Percentiles rank a stretch among this genome's conserved stretches.
Conservation (phyloP, 2,113 vertebrate genomes). For the Ptychochromis oligacanthus region DNA sequence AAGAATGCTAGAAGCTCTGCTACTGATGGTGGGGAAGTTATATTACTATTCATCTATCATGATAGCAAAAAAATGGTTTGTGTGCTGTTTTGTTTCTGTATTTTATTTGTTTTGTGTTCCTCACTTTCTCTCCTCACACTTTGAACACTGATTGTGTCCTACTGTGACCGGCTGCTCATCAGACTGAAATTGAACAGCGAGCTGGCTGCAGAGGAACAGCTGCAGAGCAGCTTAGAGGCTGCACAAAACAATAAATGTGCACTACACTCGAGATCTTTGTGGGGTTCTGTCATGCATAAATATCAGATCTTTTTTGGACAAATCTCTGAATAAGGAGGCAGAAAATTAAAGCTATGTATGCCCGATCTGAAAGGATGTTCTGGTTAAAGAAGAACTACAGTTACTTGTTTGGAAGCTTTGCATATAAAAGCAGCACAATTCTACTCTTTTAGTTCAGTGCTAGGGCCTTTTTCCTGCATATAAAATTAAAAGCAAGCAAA, state of each 20-base stretch:
- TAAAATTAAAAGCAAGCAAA: neutral
- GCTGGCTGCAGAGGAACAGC: neutral
- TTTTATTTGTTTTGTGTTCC: neutral
- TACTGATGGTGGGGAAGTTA: too few relatives aligned
- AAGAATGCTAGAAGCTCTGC: too few relatives aligned
- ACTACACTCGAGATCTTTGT: neutral
- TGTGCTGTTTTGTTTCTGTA: neutral
- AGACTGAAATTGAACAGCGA: neutral
- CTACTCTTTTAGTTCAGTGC: neutral
- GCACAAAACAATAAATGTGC: conserved; percentile 21
- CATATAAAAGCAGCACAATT: conserved; percentile 12
- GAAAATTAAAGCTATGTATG: neutral
- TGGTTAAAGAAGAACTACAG: neutral
- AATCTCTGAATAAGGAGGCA: neutral
- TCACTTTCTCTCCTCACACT: neutral
- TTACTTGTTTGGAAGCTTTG: neutral
- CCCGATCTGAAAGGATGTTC: neutral
- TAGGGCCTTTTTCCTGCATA: neutral
- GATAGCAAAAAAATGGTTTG: neutral
- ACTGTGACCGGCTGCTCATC: neutral
- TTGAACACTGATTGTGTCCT: neutral
- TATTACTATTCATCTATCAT: too few relatives aligned
- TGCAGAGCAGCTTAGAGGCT: neutral
- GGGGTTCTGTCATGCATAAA: conserved; percentile 3
- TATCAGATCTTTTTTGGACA: neutral